Evolutionary conservation across 2,113 vertebrate species (phyloP).

Genomic region (Oncorhynchus masou): DNA sequence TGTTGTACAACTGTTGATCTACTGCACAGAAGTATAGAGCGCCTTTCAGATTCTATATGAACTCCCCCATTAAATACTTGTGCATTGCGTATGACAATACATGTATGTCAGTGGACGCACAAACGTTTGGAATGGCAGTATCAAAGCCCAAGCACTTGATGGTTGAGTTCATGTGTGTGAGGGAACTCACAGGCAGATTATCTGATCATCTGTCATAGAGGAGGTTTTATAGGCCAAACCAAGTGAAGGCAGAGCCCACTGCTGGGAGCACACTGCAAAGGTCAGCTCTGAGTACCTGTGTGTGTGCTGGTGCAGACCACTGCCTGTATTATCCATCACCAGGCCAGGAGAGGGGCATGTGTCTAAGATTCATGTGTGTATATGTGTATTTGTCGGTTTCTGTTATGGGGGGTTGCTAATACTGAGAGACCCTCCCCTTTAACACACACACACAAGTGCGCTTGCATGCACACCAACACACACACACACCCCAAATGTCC

Average conservation of each 20-base stretch:
- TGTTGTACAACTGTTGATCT: background rate
- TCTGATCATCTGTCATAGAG: constrained; percentile 59
- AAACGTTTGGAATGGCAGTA: background rate
- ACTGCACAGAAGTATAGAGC: background rate
- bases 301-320: constrained; percentile 80
- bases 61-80: background rate
- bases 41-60: too few species aligned
- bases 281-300: constrained; percentile 75
- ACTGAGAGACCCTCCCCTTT: constrained; percentile 12
- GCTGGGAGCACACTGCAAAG: constrained; percentile 70
- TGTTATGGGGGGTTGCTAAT: constrained; percentile 22
- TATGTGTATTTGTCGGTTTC: constrained; percentile 62
- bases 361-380: constrained; percentile 31
- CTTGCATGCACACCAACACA: background rate
- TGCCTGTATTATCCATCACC: constrained; percentile 74
- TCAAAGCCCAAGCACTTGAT: background rate
- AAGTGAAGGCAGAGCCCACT: constrained; percentile 57
- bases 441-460: background rate
- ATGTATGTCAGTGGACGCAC: background rate
- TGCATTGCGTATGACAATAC: too few species aligned
- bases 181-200: constrained; percentile 10
- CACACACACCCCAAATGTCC: constrained; percentile 6
- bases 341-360: constrained; percentile 46
- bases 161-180: background rate
- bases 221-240: constrained; percentile 53